Conservation (phyloP, 2,113 vertebrate species). For the Brevimyrus niger region DNA sequence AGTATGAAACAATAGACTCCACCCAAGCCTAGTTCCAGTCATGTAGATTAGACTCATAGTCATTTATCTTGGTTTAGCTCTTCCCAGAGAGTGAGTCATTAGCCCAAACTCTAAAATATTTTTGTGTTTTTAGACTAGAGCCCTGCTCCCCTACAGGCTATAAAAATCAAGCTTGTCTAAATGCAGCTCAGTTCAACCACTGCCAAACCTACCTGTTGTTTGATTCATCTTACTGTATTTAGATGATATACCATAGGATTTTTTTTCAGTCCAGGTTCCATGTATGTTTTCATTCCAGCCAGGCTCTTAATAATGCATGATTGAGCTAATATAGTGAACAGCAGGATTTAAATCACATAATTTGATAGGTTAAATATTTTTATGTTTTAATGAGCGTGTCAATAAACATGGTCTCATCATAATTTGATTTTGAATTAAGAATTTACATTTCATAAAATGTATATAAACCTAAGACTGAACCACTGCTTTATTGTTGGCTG, state of each 20-base stretch:
- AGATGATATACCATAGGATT: not conserved
- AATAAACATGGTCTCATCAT: not conserved
- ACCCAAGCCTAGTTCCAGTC: not conserved
- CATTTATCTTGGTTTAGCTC: not conserved
- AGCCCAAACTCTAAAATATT: not conserved
- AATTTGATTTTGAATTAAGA: not conserved
- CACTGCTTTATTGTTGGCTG: too few species aligned
- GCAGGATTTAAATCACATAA: not conserved
- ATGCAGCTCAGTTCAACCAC: not conserved
- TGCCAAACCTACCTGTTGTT: not conserved
- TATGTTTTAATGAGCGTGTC: too few species aligned
- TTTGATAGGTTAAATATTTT: not conserved
- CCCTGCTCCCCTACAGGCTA: not conserved
- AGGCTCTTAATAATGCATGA: not conserved
- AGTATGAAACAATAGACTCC: not conserved
- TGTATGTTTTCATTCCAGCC: not conserved
- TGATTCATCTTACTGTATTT: not conserved
- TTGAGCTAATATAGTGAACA: not conserved
- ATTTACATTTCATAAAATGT: not conserved
- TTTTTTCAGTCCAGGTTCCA: not conserved
- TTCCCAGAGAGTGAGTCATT: not conserved
- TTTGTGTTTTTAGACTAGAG: not conserved
- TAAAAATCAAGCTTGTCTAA: not conserved
- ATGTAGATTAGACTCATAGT: not conserved
- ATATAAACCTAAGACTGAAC: not conserved